These are phyloP conservation scores for Pyrocoelia pectoralis DNA, from an alignment of 2,888 invertebrate species.

Conservation along the genomic window DNA sequence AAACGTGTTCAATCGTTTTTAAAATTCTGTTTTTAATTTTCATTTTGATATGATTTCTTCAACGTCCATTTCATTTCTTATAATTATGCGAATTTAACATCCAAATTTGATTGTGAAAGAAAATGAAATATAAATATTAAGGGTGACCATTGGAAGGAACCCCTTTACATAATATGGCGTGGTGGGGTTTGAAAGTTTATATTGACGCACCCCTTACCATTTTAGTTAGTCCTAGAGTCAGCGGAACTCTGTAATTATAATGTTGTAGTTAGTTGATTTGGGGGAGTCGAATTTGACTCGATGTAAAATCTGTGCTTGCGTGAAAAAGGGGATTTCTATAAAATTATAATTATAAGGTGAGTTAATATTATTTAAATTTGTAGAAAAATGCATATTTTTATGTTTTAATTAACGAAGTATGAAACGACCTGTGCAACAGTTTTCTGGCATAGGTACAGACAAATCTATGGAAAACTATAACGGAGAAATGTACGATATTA, in stretches of 20 bases:
- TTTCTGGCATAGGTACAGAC: too few species aligned
- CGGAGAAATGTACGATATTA: too few species aligned
- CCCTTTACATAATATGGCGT: conserved; percentile 18
- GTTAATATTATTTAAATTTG: neutral
- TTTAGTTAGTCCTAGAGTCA: conserved; percentile 45
- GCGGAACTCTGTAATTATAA: conserved; percentile 27
- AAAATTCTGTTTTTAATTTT: too few species aligned
- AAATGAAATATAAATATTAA: conserved; percentile 8
- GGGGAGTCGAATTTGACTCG: conserved; percentile 2
- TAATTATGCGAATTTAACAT: too few species aligned
- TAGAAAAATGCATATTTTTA: too few species aligned
- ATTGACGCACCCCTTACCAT: conserved; percentile 51
- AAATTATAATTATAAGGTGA: neutral
- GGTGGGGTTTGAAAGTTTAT: conserved; percentile 53
- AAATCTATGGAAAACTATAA: too few species aligned
- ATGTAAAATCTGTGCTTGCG: neutral
- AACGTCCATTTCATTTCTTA: too few species aligned
- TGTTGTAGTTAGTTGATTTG: conserved; percentile 20
- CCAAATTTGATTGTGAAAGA: conserved; percentile 4
- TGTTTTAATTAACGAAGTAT: too few species aligned
- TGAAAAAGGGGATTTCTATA: neutral
- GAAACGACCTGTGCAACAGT: too few species aligned
- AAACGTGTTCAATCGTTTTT: too few species aligned
- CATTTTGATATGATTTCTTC: too few species aligned
- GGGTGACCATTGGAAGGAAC: conserved; percentile 17